Evolutionary conservation across 2,797 vertebrate species (phyloP).

Genomic region (Mus spretus): DNA sequence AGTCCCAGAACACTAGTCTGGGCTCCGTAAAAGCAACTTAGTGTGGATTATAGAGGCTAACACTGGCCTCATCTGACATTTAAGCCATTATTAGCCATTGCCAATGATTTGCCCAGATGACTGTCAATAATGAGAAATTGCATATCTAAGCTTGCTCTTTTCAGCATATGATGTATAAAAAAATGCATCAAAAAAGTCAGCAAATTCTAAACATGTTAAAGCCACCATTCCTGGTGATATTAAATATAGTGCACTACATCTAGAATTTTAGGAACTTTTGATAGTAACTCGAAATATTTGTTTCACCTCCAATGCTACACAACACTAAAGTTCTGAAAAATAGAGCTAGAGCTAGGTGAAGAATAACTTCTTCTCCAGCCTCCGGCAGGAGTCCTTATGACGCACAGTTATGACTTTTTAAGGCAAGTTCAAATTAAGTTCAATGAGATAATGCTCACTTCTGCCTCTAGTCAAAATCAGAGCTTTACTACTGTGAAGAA

Average conservation of each 20-base stretch:
- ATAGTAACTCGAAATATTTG: not conserved
- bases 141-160: not conserved
- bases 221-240: not conserved
- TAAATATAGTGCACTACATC: not conserved
- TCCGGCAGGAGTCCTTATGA: not conserved
- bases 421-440: slow-evolving; percentile 50
- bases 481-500: not conserved
- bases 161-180: not conserved
- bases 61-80: not conserved
- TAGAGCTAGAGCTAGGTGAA: not conserved
- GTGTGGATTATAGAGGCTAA: not conserved
- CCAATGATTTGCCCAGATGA: not conserved
- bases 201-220: not conserved
- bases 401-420: not conserved
- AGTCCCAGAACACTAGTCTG: not conserved
- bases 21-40: not conserved
- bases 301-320: not conserved
- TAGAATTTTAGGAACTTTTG: not conserved
- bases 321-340: not conserved
- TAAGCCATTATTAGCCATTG: not conserved
- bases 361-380: not conserved
- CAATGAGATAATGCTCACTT: slow-evolving; percentile 31
- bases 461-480: slow-evolving; percentile 2
- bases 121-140: not conserved
- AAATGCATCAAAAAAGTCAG: not conserved